Evolutionary conservation across 2,888 invertebrate species (phyloP).

Genomic region (Nymphalis urticae): DNA sequence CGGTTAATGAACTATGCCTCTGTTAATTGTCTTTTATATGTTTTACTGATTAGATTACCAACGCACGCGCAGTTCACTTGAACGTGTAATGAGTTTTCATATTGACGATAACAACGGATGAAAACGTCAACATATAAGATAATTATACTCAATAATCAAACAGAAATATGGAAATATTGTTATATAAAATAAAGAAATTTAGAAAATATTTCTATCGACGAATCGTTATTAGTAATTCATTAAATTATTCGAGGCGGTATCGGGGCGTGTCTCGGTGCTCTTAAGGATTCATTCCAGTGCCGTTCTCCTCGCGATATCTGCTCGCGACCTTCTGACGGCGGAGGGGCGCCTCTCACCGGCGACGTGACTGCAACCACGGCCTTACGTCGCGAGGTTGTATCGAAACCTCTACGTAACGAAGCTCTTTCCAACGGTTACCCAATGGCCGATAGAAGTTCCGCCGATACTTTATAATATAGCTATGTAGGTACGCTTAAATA

Average conservation of each 20-base stretch:
- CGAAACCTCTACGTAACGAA: conserved; percentile 79
- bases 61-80: conserved; percentile 49
- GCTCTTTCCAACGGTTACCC: conserved; percentile 79
- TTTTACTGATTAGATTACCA: conserved; percentile 62
- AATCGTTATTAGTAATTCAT: not conserved
- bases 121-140: conserved; percentile 28
- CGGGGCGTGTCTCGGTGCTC: conserved; percentile 52
- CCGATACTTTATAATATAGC: conserved; percentile 64
- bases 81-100: conserved; percentile 59
- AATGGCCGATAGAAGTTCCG: conserved; percentile 74
- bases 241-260: conserved; percentile 13
- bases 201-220: conserved; percentile 2
- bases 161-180: too few species aligned
- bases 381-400: conserved; percentile 80
- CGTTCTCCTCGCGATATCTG: conserved; percentile 73
- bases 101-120: conserved; percentile 42
- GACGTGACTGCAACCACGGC: conserved; percentile 80
- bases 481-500: conserved; percentile 55
- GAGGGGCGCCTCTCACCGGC: conserved; percentile 79
- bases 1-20: conserved; percentile 65
- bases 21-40: conserved; percentile 57
- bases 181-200: too few species aligned
- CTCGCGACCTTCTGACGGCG: conserved; percentile 76
- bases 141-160: conserved; percentile 23
- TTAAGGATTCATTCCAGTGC: conserved; percentile 73